Percentiles rank a stretch among this genome's conserved stretches.
Conservation (phyloP, 2,797 vertebrate genomes). For the Manis crassicaudata region DNA sequence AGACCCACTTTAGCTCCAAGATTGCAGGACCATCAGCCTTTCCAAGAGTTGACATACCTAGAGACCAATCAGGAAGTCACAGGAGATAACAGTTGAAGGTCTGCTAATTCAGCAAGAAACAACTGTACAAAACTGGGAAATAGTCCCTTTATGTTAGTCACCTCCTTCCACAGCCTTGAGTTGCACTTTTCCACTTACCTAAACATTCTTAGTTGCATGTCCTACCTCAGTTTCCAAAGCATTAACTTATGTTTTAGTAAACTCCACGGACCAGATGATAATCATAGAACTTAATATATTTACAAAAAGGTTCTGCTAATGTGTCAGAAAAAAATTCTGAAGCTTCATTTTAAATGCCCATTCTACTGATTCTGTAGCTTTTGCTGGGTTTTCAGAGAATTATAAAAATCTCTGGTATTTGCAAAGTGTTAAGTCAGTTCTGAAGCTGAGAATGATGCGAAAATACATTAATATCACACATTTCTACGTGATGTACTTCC, state of each 20-base stretch:
- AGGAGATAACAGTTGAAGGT: not conserved
- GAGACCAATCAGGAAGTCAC: conserved; percentile 61
- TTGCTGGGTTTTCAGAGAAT: not conserved
- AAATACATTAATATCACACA: not conserved
- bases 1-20: conserved; percentile 67
- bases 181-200: not conserved
- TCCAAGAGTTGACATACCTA: conserved; percentile 56
- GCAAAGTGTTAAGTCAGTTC: not conserved
- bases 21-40: conserved; percentile 44
- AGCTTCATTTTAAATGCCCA: conserved; percentile 35
- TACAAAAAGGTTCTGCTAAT: not conserved
- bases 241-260: conserved; percentile 11
- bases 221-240: not conserved
- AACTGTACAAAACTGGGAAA: not conserved
- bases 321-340: not conserved
- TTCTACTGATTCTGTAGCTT: not conserved
- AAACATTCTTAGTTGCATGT: not conserved
- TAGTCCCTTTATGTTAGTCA: not conserved
- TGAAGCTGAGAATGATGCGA: not conserved
- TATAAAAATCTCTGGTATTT: not conserved
- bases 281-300: not conserved
- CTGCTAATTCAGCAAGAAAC: conserved; percentile 65
- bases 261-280: not conserved
- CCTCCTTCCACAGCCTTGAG: not conserved
- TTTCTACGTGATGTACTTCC: not conserved